phyloP scores from a whole-genome alignment of 2,113 vertebrate species.

The Globicephala melas region DNA sequence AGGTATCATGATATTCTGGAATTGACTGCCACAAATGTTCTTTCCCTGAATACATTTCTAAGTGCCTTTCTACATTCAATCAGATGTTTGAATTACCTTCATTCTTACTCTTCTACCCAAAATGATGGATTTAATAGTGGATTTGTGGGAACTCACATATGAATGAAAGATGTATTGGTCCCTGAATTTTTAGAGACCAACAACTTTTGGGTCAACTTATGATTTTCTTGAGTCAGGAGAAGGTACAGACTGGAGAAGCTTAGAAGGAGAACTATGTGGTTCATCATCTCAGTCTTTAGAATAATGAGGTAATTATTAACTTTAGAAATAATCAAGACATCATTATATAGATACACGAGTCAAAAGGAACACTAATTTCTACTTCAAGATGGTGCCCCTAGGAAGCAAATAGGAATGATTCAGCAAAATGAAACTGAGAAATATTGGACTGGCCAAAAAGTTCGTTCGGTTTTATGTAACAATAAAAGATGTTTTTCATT shows the following conservation, averaged over 20 bases:
- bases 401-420: not conserved
- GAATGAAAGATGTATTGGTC: not conserved
- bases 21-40: not conserved
- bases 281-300: not conserved
- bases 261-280: not conserved
- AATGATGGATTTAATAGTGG: not conserved
- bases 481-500: too few species aligned
- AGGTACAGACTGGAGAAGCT: not conserved
- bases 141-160: not conserved
- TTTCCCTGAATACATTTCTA: not conserved
- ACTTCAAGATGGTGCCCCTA: not conserved
- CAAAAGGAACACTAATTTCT: not conserved
- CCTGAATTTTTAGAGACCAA: not conserved
- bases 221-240: not conserved
- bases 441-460: not conserved
- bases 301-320: not conserved
- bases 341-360: not conserved
- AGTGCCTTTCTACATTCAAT: not conserved
- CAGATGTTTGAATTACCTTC: not conserved
- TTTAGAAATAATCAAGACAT: not conserved
- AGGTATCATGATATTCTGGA: not conserved
- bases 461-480: too few species aligned
- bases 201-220: not conserved
- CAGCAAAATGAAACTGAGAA: not conserved
- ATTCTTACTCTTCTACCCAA: not conserved